A percentile compares a stretch with the other conserved stretches of the same genome.
These are phyloP conservation scores for Gambusia yucatana DNA, from an alignment of 2,797 vertebrate genomes.

Conservation along the genomic window DNA sequence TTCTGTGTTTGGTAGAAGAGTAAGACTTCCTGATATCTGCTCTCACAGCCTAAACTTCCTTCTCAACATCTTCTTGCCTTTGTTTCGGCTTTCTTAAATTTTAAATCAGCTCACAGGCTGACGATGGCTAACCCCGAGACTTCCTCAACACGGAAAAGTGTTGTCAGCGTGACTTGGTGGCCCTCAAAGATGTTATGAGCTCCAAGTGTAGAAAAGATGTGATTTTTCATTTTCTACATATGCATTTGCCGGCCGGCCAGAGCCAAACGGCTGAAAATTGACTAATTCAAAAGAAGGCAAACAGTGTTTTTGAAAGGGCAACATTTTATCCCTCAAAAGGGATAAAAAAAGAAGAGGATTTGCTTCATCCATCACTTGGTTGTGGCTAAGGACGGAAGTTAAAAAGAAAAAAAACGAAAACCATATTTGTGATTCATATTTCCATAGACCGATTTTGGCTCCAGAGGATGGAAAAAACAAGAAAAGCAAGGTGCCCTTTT, in stretches of 20 bases:
- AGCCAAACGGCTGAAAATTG: not conserved
- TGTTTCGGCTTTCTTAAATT: not conserved
- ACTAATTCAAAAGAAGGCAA: not conserved
- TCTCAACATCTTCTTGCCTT: not conserved
- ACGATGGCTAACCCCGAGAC: not conserved
- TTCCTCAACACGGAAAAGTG: not conserved
- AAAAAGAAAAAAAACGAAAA: not conserved
- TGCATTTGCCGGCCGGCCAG: not conserved
- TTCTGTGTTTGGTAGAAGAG: not conserved
- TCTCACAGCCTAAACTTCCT: not conserved
- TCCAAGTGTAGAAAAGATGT: not conserved
- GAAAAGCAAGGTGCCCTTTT: not conserved
- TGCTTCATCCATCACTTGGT: not conserved
- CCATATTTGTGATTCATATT: not conserved
- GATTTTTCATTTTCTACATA: not conserved
- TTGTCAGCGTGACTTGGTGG: not conserved
- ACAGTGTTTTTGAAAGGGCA: not conserved
- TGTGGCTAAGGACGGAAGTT: not conserved
- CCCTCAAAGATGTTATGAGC: not conserved
- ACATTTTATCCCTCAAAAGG: not conserved
- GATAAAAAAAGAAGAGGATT: not conserved
- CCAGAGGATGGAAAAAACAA: slow-evolving; percentile 13
- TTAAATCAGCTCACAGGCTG: not conserved
- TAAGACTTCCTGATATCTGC: not conserved
- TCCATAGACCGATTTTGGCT: slow-evolving; percentile 12